A percentile compares a stretch with the other conserved stretches of the same genome.
Evolutionary conservation across 2,888 invertebrate species (phyloP).

Genomic region (Laspeyria flexula): DNA sequence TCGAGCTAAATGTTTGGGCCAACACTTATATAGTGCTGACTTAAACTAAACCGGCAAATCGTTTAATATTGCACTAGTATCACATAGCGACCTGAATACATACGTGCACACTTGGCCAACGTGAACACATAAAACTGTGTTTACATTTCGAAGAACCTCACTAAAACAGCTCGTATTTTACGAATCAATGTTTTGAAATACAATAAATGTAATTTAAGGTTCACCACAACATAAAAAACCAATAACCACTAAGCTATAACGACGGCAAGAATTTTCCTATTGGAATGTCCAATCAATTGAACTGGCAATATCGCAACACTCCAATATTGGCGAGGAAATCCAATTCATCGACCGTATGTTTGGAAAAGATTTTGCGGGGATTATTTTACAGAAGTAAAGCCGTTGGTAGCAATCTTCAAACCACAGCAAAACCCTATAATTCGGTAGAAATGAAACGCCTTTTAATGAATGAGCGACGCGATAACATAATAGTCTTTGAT

Average conservation of each 20-base stretch:
- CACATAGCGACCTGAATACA: slow-evolving; percentile 2
- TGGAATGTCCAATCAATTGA: slow-evolving; percentile 26
- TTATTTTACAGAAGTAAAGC: slow-evolving; percentile 19
- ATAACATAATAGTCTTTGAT: slow-evolving; percentile 18
- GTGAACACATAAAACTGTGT: slow-evolving; percentile 1
- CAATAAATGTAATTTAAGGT: background rate
- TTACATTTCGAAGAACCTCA: slow-evolving; percentile 6
- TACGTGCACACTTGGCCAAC: background rate
- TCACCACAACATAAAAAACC: background rate
- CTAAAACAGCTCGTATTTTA: background rate
- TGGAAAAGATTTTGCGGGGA: slow-evolving; percentile 33
- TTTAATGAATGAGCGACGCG: slow-evolving; percentile 15
- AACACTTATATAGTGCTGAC: background rate
- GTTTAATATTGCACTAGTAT: background rate
- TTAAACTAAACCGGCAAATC: background rate
- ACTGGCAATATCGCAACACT: slow-evolving; percentile 28
- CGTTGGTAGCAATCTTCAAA: slow-evolving; percentile 4
- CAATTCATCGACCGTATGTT: slow-evolving; percentile 27
- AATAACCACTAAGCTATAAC: slow-evolving; percentile 5
- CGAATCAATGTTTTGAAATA: background rate
- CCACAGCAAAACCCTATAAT: slow-evolving; percentile 6
- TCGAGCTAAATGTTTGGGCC: background rate
- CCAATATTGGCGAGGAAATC: slow-evolving; percentile 23
- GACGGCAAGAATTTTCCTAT: slow-evolving; percentile 13
- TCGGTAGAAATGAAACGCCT: slow-evolving; percentile 2